phyloP scores from a whole-genome alignment of 2,888 invertebrate genomes.

The Gisinianus flammeolus region DNA sequence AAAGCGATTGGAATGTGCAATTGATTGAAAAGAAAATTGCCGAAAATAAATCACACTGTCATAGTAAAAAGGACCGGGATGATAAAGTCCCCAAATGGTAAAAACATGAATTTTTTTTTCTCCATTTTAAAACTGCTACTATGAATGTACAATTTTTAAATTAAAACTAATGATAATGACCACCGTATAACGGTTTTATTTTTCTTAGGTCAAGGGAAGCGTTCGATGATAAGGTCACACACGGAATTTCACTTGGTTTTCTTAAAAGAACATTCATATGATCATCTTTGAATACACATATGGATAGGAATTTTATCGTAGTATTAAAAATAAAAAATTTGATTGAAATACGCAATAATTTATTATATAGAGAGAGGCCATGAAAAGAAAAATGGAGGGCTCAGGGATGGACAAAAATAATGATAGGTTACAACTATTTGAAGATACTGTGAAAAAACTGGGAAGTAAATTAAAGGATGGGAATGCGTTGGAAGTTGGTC shows the following conservation, averaged over 20 bases:
- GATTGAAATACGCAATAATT: too few species aligned
- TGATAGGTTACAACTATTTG: slow-evolving; percentile 74
- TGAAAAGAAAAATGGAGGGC: slow-evolving; percentile 68
- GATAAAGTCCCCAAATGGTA: slow-evolving; percentile 92
- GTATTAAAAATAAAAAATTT: neutral
- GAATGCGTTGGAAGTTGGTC: slow-evolving; percentile 70
- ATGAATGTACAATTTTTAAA: neutral
- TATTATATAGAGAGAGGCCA: slow-evolving; percentile 68
- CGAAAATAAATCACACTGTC: slow-evolving; percentile 69
- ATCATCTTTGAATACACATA: neutral
- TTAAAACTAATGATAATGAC: too few species aligned
- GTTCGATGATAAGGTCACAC: neutral
- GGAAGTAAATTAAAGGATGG: slow-evolving; percentile 81
- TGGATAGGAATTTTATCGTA: too few species aligned
- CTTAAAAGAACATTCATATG: neutral
- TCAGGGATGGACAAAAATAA: slow-evolving; percentile 68
- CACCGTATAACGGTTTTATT: too few species aligned
- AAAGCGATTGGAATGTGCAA: slow-evolving; percentile 88
- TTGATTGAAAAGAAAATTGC: slow-evolving; percentile 88
- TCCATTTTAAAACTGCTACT: neutral
- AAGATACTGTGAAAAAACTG: slow-evolving; percentile 73
- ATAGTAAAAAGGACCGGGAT: slow-evolving; percentile 63
- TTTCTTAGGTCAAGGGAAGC: slow-evolving; percentile 11
- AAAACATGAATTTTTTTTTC: slow-evolving; percentile 70
- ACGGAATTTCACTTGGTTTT: neutral